phyloP scores from a whole-genome alignment of 1,140 invertebrate species.

The Rhyzopertha dominica region DNA sequence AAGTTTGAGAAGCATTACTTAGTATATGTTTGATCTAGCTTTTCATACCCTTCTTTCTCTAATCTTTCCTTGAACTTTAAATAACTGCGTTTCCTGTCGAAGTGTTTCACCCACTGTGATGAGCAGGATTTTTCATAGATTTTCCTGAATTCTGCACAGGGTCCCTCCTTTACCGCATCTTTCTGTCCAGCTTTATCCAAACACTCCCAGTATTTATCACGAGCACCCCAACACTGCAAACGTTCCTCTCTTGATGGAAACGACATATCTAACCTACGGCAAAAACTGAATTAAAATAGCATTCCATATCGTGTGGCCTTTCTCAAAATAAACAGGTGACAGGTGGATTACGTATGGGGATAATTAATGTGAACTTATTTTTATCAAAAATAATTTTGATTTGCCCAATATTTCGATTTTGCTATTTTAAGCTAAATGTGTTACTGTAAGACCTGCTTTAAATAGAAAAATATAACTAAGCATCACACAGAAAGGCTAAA shows the following conservation, averaged over 20 bases:
- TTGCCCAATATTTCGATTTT: too few species aligned
- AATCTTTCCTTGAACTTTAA: constrained; percentile 84
- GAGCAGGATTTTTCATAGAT: constrained; percentile 79
- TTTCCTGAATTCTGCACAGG: constrained; percentile 68
- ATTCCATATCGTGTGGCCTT: too few species aligned
- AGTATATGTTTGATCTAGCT: constrained; percentile 45
- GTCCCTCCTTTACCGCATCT: constrained; percentile 42
- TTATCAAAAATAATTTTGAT: too few species aligned
- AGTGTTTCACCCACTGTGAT: constrained; percentile 90
- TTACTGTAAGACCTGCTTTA: too few species aligned
- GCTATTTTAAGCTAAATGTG: too few species aligned
- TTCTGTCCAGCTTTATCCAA: constrained; percentile 57
- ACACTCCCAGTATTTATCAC: constrained; percentile 88
- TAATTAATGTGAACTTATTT: too few species aligned
- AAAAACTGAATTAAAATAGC: too few species aligned
- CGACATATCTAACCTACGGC: constrained; percentile 70
- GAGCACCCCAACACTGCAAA: constrained; percentile 73
- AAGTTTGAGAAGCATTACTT: constrained; percentile 11
- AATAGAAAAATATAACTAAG: too few species aligned
- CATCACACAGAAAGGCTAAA: too few species aligned
- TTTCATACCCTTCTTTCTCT: constrained; percentile 79
- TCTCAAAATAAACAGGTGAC: too few species aligned
- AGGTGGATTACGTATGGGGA: too few species aligned
- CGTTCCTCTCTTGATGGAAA: constrained; percentile 79
- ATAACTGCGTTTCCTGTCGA: constrained; percentile 84